Conservation (phyloP, 2,113 vertebrate species). For the Himantopus leucocephalus region DNA sequence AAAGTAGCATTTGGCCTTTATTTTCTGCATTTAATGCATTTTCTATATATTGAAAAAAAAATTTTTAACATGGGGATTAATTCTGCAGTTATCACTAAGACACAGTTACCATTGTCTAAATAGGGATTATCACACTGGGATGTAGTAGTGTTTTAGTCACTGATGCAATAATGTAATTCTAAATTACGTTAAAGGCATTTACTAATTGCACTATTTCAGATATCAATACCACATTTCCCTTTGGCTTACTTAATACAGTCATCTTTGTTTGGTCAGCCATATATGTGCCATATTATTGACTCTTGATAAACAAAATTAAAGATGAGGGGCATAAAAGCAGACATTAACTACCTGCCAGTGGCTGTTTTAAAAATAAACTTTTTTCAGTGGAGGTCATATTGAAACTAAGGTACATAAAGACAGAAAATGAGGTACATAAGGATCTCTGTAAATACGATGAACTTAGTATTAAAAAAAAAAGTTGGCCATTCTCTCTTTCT, state of each 20-base stretch:
- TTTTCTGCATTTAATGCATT: neutral
- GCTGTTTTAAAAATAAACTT: constrained; percentile 40
- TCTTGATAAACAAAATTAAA: neutral
- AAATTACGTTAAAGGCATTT: neutral
- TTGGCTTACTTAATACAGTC: neutral
- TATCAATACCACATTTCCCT: neutral
- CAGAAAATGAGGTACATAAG: neutral
- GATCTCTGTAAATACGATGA: neutral
- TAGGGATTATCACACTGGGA: neutral
- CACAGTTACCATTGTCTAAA: neutral
- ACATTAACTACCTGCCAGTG: neutral
- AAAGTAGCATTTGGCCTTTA: neutral
- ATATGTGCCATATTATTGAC: neutral
- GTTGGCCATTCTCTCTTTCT: neutral
- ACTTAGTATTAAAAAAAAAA: neutral
- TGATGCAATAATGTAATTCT: neutral
- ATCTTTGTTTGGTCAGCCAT: neutral
- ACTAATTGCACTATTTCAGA: neutral
- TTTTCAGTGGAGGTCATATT: neutral
- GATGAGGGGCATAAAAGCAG: neutral
- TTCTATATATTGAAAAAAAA: neutral
- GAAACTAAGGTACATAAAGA: neutral
- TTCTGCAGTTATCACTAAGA: neutral
- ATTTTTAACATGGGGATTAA: neutral
- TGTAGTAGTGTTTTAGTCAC: neutral